Conservation (phyloP, 1,140 invertebrate species). For the Neelides sp. region DNA sequence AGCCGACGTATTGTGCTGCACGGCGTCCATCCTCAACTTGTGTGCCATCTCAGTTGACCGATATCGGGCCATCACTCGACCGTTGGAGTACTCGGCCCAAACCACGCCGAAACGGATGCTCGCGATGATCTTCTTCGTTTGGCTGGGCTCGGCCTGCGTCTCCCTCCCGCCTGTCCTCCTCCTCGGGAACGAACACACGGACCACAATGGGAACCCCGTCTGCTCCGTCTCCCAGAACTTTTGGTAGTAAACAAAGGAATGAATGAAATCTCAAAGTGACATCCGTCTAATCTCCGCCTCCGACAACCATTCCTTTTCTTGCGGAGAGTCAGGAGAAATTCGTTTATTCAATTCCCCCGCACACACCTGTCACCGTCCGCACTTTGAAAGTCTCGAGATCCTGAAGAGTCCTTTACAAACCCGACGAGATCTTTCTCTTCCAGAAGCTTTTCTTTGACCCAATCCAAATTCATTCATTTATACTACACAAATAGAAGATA, state of each 20-base stretch:
- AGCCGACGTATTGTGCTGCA: slow-evolving; percentile 72
- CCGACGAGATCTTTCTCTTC: too few species aligned
- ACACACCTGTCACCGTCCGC: too few species aligned
- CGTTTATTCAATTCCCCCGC: too few species aligned
- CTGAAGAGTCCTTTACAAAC: too few species aligned
- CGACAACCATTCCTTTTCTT: too few species aligned
- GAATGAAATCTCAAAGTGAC: too few species aligned
- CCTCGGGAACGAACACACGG: slow-evolving; percentile 67
- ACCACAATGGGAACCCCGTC: slow-evolving; percentile 41
- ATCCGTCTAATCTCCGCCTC: too few species aligned
- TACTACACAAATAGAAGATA: too few species aligned
- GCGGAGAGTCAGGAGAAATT: too few species aligned
- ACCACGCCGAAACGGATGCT: slow-evolving; percentile 71
- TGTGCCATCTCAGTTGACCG: slow-evolving; percentile 88
- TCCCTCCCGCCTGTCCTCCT: slow-evolving; percentile 75
- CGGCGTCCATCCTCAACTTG: slow-evolving; percentile 80
- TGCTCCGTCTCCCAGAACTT: slow-evolving; percentile 76
- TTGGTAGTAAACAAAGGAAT: slow-evolving; percentile 35
- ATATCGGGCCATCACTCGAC: slow-evolving; percentile 82
- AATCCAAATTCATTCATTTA: too few species aligned
- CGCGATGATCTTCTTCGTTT: slow-evolving; percentile 71
- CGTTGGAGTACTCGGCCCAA: slow-evolving; percentile 75
- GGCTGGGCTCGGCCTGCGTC: slow-evolving; percentile 76
- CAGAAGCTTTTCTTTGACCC: too few species aligned
- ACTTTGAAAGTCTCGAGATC: too few species aligned